Evolutionary conservation across 2,797 vertebrate species (phyloP).

Genomic region (Characodon lateralis): DNA sequence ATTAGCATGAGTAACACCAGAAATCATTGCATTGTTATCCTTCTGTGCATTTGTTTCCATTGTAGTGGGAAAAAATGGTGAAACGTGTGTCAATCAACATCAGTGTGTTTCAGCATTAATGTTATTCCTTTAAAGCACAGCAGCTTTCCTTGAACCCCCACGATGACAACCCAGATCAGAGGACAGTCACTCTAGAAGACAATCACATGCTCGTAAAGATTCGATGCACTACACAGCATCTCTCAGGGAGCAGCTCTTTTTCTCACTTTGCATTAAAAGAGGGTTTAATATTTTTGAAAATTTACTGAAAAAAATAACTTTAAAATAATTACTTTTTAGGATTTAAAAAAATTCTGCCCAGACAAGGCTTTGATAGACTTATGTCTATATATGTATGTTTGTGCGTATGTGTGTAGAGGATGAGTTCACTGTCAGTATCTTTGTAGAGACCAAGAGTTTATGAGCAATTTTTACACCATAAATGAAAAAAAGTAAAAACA

Average conservation of each 20-base stretch:
- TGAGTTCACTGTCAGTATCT: conserved; percentile 76
- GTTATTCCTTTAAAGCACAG: conserved; percentile 19
- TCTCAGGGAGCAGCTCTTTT: conserved; percentile 96
- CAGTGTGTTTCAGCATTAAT: conserved; percentile 21
- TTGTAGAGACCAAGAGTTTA: conserved; percentile 52
- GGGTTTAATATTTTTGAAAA: conserved; percentile 81
- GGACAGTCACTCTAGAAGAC: conserved; percentile 86
- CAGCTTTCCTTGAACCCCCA: conserved; percentile 27
- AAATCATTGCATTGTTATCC: conserved; percentile 12
- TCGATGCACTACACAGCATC: conserved; percentile 88
- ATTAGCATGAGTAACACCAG: conserved; percentile 20
- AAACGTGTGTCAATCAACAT: conserved; percentile 9
- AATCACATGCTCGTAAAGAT: conserved; percentile 89
- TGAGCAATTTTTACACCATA: conserved; percentile 49
- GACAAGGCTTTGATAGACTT: conserved; percentile 90
- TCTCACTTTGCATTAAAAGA: conserved; percentile 81
- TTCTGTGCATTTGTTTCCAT: conserved; percentile 9
- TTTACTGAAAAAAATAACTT: conserved; percentile 71
- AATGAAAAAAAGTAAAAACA: conserved; percentile 27
- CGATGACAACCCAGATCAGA: conserved; percentile 63
- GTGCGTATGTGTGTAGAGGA: conserved; percentile 63
- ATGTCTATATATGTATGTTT: conserved; percentile 48
- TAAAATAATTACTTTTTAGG: conserved; percentile 71
- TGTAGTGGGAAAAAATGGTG: neutral
- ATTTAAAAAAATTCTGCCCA: conserved; percentile 77